phyloP scores from a whole-genome alignment of 2,797 vertebrate genomes.

The Iguana delicatissima region DNA sequence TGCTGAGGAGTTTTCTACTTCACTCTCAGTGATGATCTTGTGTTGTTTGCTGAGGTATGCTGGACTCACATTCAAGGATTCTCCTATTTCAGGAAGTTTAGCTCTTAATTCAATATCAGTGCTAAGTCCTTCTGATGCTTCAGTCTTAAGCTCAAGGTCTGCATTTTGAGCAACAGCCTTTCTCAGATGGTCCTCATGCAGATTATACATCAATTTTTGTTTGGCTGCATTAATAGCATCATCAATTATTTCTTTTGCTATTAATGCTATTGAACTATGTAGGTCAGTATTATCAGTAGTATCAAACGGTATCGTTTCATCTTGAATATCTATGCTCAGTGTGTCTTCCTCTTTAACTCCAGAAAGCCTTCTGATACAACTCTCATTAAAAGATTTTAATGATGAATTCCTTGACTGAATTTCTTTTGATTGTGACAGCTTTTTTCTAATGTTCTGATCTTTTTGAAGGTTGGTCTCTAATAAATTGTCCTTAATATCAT shows the following conservation, averaged over 20 bases:
- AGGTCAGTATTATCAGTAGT: slow-evolving; percentile 65
- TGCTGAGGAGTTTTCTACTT: slow-evolving; percentile 52
- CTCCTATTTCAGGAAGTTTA: slow-evolving; percentile 35
- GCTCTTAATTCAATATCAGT: slow-evolving; percentile 10
- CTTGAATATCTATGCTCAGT: slow-evolving; percentile 54
- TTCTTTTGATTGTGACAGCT: slow-evolving; percentile 63
- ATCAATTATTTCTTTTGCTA: slow-evolving; percentile 78
- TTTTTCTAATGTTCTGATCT: slow-evolving; percentile 58
- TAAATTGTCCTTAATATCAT: slow-evolving; percentile 53
- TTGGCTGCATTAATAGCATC: slow-evolving; percentile 77
- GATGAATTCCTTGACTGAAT: slow-evolving; percentile 59
- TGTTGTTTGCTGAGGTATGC: neutral
- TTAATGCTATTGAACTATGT: slow-evolving; percentile 66
- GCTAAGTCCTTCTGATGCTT: slow-evolving; percentile 55
- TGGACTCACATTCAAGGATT: slow-evolving; percentile 54
- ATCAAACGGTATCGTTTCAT: slow-evolving; percentile 63
- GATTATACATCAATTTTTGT: slow-evolving; percentile 67
- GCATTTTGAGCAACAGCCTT: slow-evolving; percentile 45
- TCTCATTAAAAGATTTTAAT: slow-evolving; percentile 69
- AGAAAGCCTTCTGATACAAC: slow-evolving; percentile 32
- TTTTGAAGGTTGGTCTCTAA: slow-evolving; percentile 56
- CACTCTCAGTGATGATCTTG: slow-evolving; percentile 42
- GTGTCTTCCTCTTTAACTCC: slow-evolving; percentile 55
- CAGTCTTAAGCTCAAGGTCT: slow-evolving; percentile 45
- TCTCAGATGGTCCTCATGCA: slow-evolving; percentile 47